Conservation (phyloP, 2,113 vertebrate species). For the Grantiella picta region DNA sequence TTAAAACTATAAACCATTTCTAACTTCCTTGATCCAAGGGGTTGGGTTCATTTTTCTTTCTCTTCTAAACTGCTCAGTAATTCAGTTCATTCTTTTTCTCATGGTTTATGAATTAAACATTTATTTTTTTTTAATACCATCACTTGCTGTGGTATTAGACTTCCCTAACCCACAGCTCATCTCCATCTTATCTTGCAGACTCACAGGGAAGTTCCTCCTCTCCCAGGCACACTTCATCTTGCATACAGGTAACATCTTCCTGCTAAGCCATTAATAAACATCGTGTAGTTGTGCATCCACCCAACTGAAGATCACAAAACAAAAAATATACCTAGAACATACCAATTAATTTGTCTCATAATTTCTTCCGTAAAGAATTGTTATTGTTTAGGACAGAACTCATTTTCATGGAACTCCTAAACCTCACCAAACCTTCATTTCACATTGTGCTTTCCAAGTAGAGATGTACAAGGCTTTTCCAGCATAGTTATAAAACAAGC, state of each 20-base stretch:
- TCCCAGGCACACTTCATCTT: neutral
- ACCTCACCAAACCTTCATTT: neutral
- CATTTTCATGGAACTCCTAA: neutral
- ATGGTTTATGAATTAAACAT: neutral
- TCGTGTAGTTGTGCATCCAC: neutral
- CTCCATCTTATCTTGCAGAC: neutral
- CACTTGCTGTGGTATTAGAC: neutral
- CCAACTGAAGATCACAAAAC: neutral
- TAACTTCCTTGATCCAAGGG: neutral
- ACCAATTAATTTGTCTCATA: neutral
- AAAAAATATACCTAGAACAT: neutral
- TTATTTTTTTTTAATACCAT: neutral
- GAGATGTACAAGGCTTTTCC: neutral
- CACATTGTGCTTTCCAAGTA: neutral
- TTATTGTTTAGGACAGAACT: neutral
- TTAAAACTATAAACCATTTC: constrained; percentile 6
- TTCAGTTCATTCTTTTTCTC: neutral
- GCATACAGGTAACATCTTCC: neutral
- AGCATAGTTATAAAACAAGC: neutral
- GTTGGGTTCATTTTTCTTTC: neutral
- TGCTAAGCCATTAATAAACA: neutral
- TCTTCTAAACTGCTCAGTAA: neutral
- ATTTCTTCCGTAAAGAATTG: neutral
- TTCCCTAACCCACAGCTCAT: neutral
- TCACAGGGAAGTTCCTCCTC: neutral